phyloP scores from a whole-genome alignment of 2,797 vertebrate genomes.

The Hybognathus amarus region DNA sequence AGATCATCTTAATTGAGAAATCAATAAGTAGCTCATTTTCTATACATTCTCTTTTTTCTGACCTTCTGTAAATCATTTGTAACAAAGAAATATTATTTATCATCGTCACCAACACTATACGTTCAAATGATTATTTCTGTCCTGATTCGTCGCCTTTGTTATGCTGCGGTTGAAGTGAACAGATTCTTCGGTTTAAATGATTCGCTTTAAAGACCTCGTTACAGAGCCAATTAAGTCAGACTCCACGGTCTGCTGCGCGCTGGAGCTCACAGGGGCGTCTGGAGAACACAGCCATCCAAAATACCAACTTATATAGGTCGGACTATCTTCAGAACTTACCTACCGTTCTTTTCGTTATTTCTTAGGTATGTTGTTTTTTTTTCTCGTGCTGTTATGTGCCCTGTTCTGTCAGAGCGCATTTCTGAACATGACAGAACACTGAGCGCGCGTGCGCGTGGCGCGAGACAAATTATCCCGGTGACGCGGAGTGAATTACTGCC shows the following conservation, averaged over 20 bases:
- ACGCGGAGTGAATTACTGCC: conserved; percentile 46
- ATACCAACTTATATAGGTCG: conserved; percentile 34
- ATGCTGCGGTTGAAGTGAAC: neutral
- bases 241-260: conserved; percentile 49
- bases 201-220: conserved; percentile 39
- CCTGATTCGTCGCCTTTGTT: conserved; percentile 6
- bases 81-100: conserved; percentile 27
- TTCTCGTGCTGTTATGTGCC: conserved; percentile 26
- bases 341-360: conserved; percentile 1
- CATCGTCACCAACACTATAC: neutral
- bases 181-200: conserved; percentile 32
- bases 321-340: neutral
- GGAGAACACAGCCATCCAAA: conserved; percentile 21
- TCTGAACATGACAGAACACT: conserved; percentile 48
- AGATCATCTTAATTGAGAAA: conserved; percentile 69
- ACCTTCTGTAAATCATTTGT: conserved; percentile 18
- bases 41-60: neutral
- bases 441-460: conserved; percentile 33
- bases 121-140: neutral
- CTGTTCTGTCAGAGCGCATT: conserved; percentile 50
- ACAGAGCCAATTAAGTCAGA: conserved; percentile 54
- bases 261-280: conserved; percentile 28
- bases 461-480: conserved; percentile 56
- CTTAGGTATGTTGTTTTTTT: neutral
- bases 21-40: conserved; percentile 62